Conservation (phyloP, 2,888 invertebrate genomes). For the Lamellibrachia columna region DNA sequence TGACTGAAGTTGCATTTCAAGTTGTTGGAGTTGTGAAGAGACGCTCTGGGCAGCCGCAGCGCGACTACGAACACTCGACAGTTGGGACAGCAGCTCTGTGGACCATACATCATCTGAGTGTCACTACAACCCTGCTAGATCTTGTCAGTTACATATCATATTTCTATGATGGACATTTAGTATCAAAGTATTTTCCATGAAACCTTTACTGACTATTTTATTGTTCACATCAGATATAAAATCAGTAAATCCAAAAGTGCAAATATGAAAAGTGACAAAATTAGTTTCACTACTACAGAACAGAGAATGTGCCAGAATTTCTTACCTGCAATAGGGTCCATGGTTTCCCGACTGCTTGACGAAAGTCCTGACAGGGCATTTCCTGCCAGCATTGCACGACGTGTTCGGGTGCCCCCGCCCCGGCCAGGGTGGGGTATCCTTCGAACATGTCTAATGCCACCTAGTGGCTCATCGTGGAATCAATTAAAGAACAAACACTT, state of each 20-base stretch:
- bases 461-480: slow-evolving; percentile 84
- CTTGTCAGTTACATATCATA: neutral
- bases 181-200: too few species aligned
- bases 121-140: neutral
- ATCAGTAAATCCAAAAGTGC: neutral
- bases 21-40: slow-evolving; percentile 77
- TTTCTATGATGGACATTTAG: neutral
- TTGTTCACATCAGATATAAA: neutral
- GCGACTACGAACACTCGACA: slow-evolving; percentile 87
- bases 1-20: slow-evolving; percentile 91
- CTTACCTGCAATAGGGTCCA: slow-evolving; percentile 87
- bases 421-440: slow-evolving; percentile 84
- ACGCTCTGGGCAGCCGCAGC: slow-evolving; percentile 64
- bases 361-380: slow-evolving; percentile 78
- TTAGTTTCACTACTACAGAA: neutral
- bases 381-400: slow-evolving; percentile 60
- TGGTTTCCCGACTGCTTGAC: slow-evolving; percentile 85
- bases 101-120: slow-evolving; percentile 21
- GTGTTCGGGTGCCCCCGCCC: slow-evolving; percentile 77
- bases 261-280: neutral
- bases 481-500: neutral
- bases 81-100: slow-evolving; percentile 88
- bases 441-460: slow-evolving; percentile 73
- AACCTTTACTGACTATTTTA: too few species aligned
- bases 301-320: neutral